These are phyloP conservation scores for Hypomesus transpacificus DNA, from an alignment of 2,113 vertebrate genomes.

Conservation along the genomic window DNA sequence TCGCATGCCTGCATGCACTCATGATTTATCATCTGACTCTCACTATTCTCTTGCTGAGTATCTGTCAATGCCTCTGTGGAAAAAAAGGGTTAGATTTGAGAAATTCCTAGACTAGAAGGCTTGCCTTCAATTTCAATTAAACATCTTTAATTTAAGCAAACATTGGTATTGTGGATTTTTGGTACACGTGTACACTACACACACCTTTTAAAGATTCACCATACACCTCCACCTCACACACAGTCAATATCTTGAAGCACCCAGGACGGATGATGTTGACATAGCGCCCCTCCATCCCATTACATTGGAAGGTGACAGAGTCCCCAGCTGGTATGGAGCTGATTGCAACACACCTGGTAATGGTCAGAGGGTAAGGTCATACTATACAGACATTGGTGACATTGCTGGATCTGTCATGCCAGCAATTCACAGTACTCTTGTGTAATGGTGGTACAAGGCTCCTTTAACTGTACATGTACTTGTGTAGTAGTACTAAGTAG, in stretches of 20 bases:
- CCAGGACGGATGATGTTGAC: slow-evolving; percentile 12
- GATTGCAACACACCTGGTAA: slow-evolving; percentile 12
- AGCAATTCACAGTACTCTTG: background rate
- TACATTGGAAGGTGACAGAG: slow-evolving; percentile 2
- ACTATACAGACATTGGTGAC: background rate
- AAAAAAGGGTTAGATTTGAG: background rate
- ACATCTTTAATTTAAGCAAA: too few species aligned
- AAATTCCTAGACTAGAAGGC: background rate
- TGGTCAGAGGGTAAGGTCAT: background rate
- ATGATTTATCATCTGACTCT: background rate
- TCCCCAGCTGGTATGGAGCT: slow-evolving; percentile 1
- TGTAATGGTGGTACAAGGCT: background rate
- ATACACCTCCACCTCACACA: slow-evolving; percentile 18
- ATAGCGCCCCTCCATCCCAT: slow-evolving; percentile 18
- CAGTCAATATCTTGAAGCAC: background rate
- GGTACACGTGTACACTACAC: background rate
- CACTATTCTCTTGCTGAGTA: background rate
- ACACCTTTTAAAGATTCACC: background rate
- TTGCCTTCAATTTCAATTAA: too few species aligned
- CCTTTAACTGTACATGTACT: background rate
- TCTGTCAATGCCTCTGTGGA: background rate
- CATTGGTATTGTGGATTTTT: too few species aligned
- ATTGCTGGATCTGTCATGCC: too few species aligned
- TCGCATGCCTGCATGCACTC: background rate
- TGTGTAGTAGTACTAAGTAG: background rate